phyloP scores from a whole-genome alignment of 1,140 invertebrate genomes.

The Drosophila saltans region DNA sequence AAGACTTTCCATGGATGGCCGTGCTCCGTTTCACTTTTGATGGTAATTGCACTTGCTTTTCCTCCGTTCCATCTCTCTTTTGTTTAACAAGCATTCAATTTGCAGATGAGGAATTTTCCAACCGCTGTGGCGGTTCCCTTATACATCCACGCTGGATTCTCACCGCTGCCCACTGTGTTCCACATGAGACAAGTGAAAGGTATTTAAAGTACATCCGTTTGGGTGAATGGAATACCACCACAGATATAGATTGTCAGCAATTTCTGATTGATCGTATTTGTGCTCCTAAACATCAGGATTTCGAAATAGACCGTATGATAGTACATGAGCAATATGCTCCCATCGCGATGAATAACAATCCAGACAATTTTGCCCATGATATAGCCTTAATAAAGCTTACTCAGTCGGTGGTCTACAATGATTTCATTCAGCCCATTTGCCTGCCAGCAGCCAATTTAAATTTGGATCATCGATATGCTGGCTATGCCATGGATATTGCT shows the following conservation, averaged over 20 bases:
- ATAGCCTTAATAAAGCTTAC: slow-evolving; percentile 47
- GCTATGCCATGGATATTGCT: slow-evolving; percentile 48
- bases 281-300: slow-evolving; percentile 38
- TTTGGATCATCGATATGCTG: slow-evolving; percentile 25
- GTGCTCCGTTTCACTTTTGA: slow-evolving; percentile 37
- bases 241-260: slow-evolving; percentile 23
- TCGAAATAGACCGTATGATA: slow-evolving; percentile 27
- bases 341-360: neutral
- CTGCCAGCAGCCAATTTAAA: slow-evolving; percentile 19
- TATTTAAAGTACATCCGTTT: slow-evolving; percentile 32
- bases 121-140: slow-evolving; percentile 51
- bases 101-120: slow-evolving; percentile 20
- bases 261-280: slow-evolving; percentile 14
- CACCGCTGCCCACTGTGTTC: slow-evolving; percentile 56
- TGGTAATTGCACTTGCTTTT: slow-evolving; percentile 23
- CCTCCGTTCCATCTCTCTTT: neutral
- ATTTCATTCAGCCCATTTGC: slow-evolving; percentile 51
- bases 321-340: slow-evolving; percentile 44
- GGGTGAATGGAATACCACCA: slow-evolving; percentile 51
- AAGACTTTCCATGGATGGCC: slow-evolving; percentile 62
- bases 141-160: slow-evolving; percentile 46
- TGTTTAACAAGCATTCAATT: neutral
- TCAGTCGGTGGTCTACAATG: slow-evolving; percentile 14
- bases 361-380: slow-evolving; percentile 26
- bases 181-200: neutral